These are phyloP conservation scores for Rhinatrema bivittatum DNA, from an alignment of 2,797 vertebrate species.

Conservation along the genomic window DNA sequence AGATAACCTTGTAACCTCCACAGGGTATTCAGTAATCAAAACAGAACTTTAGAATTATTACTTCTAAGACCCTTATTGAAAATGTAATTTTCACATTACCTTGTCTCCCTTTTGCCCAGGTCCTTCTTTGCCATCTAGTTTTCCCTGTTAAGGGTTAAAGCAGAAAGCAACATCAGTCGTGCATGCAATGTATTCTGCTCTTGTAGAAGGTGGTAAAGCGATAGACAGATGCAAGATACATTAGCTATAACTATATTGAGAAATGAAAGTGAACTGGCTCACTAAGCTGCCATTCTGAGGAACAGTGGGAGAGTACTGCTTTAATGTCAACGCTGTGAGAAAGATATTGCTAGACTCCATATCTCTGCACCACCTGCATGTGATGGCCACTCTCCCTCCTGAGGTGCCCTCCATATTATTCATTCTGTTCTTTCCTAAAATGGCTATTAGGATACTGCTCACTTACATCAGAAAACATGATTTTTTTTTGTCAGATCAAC, in stretches of 20 bases:
- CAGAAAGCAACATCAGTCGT: background rate
- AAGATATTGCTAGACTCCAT: constrained; percentile 3
- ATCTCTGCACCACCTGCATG: constrained; percentile 5
- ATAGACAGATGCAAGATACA: background rate
- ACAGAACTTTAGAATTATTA: too few relatives aligned
- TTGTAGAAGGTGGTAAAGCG: too few relatives aligned
- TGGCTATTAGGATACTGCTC: too few relatives aligned
- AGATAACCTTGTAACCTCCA: too few relatives aligned
- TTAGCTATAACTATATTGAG: constrained; percentile 1
- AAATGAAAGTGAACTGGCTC: background rate
- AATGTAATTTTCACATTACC: constrained; percentile 10
- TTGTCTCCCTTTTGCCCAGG: constrained; percentile 22
- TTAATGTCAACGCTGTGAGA: background rate
- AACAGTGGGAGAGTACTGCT: background rate
- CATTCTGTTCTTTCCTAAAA: background rate
- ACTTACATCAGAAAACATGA: too few relatives aligned
- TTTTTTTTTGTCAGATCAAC: too few relatives aligned
- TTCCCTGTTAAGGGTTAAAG: constrained; percentile 10
- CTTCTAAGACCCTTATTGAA: too few relatives aligned
- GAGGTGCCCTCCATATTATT: constrained; percentile 5
- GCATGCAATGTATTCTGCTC: background rate
- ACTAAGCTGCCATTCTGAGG: background rate
- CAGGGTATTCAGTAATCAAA: too few relatives aligned
- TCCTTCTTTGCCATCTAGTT: constrained; percentile 4
- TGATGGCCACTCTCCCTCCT: background rate